These are phyloP conservation scores for Cephus sareptanus DNA, from an alignment of 2,888 invertebrate species.

Conservation along the genomic window DNA sequence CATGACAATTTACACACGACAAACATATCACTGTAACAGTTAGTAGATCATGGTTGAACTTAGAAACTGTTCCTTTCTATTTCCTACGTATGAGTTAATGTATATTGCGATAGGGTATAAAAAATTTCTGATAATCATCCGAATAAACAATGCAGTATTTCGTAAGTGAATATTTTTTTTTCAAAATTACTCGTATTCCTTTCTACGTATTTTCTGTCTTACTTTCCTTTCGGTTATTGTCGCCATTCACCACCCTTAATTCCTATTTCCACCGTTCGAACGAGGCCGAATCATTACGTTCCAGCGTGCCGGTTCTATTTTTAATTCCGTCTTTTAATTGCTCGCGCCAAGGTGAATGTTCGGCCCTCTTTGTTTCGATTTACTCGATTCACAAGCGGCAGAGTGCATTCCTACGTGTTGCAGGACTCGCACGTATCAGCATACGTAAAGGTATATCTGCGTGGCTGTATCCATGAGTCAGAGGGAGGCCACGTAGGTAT, in stretches of 20 bases:
- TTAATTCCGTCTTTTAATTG: background rate
- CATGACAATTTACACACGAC: background rate
- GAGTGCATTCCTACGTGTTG: background rate
- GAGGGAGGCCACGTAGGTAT: slow-evolving; percentile 7
- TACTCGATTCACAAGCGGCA: background rate
- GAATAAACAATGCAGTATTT: background rate
- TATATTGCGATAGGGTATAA: background rate
- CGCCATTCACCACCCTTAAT: background rate
- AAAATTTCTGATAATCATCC: background rate
- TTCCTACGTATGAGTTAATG: background rate
- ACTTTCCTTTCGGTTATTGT: background rate
- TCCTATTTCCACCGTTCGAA: background rate
- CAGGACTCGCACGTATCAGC: background rate
- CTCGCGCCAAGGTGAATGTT: background rate
- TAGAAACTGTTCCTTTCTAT: background rate
- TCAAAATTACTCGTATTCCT: background rate
- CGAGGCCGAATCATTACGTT: background rate
- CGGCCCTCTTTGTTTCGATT: background rate
- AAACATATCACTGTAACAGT: background rate
- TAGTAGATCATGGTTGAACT: background rate
- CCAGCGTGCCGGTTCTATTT: background rate
- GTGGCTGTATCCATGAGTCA: background rate
- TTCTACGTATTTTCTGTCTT: background rate
- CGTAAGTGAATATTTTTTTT: background rate
- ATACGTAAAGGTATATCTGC: background rate